Evolutionary conservation across 2,797 vertebrate genomes (phyloP), one percentile per base, ranked within the genome.

Genomic region (Pachyuromys duprasi): DNA sequence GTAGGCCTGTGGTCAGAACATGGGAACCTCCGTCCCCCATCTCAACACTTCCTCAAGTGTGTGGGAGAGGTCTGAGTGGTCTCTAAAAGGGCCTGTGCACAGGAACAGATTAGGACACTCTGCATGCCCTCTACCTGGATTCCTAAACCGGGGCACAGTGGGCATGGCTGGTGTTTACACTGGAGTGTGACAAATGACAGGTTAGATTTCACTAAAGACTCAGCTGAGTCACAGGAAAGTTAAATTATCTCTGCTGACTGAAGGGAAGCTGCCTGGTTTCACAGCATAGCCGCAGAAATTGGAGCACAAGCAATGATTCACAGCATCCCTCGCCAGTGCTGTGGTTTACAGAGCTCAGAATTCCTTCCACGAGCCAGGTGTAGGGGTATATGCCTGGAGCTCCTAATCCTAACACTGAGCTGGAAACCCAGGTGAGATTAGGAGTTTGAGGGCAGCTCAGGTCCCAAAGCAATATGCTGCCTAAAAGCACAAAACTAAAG

Each of bases 1-100:
- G 3, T 1, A 36, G 1, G 4, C 3, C 13, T 49, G 0, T 1
- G 3, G 9, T 42, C 17, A 65, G 20, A 33, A 24, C 7, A 2
- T 1, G 2, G 6, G 8, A 31, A 4, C 4, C n/a, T 0, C 8
- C 3, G 22, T 3, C 24, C 55, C 9, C 62, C n/a, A 1, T 8
- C 18, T 9, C 28, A 5, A 36, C 1, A 36, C 13, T 2, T 8
- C 8, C 36, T 53, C 5, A 8, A 24, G 28, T 67, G n/a, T 49
- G 20, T 14, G 28, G 36, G 65, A 65, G 39, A 9, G 20, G 42
- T 53, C 62, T 33, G 24, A 26, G 33, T 45, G 2, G 15, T 24
- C 8, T 31, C 20, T 2, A 26, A 49, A 62, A 24, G 5, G 39
- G 9, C 13, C 15, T 33, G 18, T 17, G 13, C 8, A 0, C 8